A percentile compares a stretch with the other conserved stretches of the same genome.
These are phyloP conservation scores for Andrena chrysosceles DNA, from an alignment of 2,888 invertebrate species.

Conservation along the genomic window DNA sequence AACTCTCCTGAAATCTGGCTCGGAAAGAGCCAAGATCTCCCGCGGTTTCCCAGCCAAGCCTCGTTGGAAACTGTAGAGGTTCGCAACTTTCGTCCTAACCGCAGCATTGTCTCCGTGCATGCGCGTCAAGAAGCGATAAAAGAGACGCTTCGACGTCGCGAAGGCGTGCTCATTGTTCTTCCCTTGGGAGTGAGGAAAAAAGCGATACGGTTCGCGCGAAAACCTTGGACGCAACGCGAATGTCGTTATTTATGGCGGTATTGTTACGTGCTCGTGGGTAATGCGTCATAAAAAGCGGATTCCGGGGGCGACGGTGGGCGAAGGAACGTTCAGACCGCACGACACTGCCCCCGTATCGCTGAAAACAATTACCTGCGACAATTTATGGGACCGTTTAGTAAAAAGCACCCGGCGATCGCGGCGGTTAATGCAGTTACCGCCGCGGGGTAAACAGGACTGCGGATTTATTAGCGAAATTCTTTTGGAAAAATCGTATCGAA, in stretches of 20 bases:
- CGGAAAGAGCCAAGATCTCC: background rate
- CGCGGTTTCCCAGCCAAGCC: background rate
- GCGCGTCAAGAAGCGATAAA: conserved; percentile 12
- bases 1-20: background rate
- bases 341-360: conserved; percentile 46
- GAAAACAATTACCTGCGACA: conserved; percentile 55
- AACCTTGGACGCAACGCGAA: conserved; percentile 31
- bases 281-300: conserved; percentile 57
- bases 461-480: conserved; percentile 42
- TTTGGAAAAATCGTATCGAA: background rate
- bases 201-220: conserved; percentile 34
- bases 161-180: conserved; percentile 24
- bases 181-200: background rate
- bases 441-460: conserved; percentile 12
- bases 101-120: conserved; percentile 19
- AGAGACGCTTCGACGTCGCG: conserved; percentile 5
- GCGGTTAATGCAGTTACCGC: conserved; percentile 55
- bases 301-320: conserved; percentile 24
- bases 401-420: conserved; percentile 46
- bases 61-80: conserved; percentile 1
- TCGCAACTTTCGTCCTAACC: background rate
- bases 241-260: conserved; percentile 60
- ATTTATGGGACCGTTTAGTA: conserved; percentile 58
- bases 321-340: conserved; percentile 41
- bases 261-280: conserved; percentile 57